These are phyloP conservation scores for Cochlearius cochlearius DNA, from an alignment of 2,113 vertebrate species.

Conservation along the genomic window DNA sequence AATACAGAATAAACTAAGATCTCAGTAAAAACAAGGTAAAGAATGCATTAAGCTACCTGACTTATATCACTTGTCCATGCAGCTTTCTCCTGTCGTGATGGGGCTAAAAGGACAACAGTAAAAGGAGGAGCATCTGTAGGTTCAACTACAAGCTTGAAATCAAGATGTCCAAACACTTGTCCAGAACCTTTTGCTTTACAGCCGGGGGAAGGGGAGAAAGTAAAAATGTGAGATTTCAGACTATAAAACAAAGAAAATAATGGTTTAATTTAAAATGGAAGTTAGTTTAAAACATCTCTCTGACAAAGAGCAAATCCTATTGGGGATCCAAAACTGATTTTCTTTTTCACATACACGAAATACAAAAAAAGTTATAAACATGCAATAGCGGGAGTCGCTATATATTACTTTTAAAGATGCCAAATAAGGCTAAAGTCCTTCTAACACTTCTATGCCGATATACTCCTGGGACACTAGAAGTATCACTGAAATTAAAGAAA, in stretches of 20 bases:
- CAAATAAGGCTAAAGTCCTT: not conserved
- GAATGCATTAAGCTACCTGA: slow-evolving; percentile 79
- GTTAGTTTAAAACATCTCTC: not conserved
- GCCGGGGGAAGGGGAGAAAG: not conserved
- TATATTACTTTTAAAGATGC: not conserved
- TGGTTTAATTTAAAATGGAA: not conserved
- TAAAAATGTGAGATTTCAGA: not conserved
- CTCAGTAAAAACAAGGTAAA: not conserved
- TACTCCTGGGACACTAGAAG: not conserved
- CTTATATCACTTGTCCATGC: slow-evolving; percentile 99
- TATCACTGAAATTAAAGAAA: not conserved
- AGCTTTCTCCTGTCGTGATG: slow-evolving; percentile 95
- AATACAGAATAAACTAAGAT: not conserved
- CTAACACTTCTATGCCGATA: not conserved
- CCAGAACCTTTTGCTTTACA: slow-evolving; percentile 86
- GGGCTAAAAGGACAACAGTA: slow-evolving; percentile 92
- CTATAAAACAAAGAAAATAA: not conserved
- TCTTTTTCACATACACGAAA: not conserved
- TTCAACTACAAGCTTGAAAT: slow-evolving; percentile 96
- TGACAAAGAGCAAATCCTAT: not conserved
- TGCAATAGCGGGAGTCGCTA: not conserved
- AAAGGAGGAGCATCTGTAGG: slow-evolving; percentile 84
- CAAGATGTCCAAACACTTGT: slow-evolving; percentile 94
- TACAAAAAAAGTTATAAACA: not conserved
- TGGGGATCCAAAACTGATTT: not conserved